A percentile compares a stretch with the other conserved stretches of the same genome.
phyloP scores from a whole-genome alignment of 2,113 vertebrate species.

The Chlorocebus sabaeus region DNA sequence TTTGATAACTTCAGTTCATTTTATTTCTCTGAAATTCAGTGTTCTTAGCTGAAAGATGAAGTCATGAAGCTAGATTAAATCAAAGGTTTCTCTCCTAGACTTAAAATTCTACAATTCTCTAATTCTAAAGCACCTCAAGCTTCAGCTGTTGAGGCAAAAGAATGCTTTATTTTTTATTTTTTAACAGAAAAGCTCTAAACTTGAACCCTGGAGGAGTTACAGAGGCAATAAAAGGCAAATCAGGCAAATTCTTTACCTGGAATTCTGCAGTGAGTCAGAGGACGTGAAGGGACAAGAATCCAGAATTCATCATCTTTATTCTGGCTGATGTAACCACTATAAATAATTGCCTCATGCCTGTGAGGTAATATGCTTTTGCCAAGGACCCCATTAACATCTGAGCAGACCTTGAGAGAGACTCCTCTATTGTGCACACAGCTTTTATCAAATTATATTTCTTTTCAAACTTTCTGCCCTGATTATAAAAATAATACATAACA shows the following conservation, averaged over 20 bases:
- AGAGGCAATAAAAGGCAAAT: not conserved
- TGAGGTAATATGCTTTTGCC: constrained; percentile 60
- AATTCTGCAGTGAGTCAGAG: constrained; percentile 46
- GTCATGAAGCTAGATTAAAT: not conserved
- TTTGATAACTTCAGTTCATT: not conserved
- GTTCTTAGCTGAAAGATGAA: not conserved
- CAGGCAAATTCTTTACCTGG: not conserved
- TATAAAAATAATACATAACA: not conserved
- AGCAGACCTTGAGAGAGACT: constrained; percentile 7
- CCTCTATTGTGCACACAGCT: constrained; percentile 31
- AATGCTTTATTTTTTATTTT: not conserved
- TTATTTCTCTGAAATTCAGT: not conserved
- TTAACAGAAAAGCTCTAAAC: not conserved
- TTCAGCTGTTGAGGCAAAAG: not conserved
- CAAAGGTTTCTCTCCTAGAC: not conserved
- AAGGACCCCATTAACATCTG: constrained; percentile 27
- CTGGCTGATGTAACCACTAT: constrained; percentile 64
- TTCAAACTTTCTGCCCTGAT: constrained; percentile 10
- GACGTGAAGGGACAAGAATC: constrained; percentile 5
- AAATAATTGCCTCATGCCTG: constrained; percentile 58
- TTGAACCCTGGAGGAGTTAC: not conserved
- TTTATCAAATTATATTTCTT: constrained; percentile 26
- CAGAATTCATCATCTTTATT: constrained; percentile 56
- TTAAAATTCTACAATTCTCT: not conserved
- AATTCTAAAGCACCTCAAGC: not conserved